Base-by-base conservation (phyloP, 2,113 vertebrate genomes). In the Conger conger region DNA sequence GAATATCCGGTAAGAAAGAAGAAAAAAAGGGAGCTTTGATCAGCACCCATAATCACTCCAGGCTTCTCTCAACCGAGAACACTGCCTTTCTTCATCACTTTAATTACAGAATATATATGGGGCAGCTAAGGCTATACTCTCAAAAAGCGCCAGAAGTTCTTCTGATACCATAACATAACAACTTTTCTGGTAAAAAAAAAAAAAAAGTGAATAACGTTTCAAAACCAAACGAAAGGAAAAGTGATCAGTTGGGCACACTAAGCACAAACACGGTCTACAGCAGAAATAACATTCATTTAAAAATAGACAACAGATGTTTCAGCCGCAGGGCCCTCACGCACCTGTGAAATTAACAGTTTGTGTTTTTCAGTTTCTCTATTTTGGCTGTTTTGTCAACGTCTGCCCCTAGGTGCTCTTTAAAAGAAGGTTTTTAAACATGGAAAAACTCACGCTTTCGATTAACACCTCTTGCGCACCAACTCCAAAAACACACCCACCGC, bases 401-500 rank as follows among this genome's bases (percentile, higher is more conserved):
- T 1, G 45, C 45, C 45, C 45, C 45, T 15, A 13, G 57, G 57
- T 63, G 18, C 17, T 4, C 27, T 63, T 63, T 63, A 63, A 63
- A 63, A 63, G 57, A 0, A 50, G 15, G 11, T 50, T 27, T 63
- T 63, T 20, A 27, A 63, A 23, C 57, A 63, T 16, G 23, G 20
- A 63, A 63, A 63, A 50, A 50, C 8, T 11, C 57, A 63, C 20
- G 23, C 23, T 63, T 63, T 63, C 3, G 20, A 0, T 60, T 60
- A 1, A 27, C 57, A 60, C 23, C 23, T 23, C 57, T 33, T 33
- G n/a, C 33, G n/a, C n/a, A 9, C 9, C 68, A 73, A 33, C n/a
- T 73, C n/a, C 68, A 30, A 33, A 79, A 50, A 50, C 30, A 80
- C 83, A n/a, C 77, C 83, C 83, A 80, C 54, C 16, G 23, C 53